Evolutionary conservation across 2,797 vertebrate genomes (phyloP).

Genomic region (Ctenopoma kingsleyae): DNA sequence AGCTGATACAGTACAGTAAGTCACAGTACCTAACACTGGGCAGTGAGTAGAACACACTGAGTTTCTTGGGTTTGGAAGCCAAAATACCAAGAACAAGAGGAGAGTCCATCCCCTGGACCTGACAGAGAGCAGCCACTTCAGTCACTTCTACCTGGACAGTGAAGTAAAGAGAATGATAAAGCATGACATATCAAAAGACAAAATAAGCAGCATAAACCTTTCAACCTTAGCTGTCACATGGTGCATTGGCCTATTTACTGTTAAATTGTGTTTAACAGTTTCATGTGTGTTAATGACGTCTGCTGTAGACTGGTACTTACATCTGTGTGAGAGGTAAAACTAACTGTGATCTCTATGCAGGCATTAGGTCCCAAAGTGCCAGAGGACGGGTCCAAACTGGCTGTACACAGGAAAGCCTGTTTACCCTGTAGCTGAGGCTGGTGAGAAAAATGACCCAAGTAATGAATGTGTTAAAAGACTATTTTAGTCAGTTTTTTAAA

Average conservation of each 20-base stretch:
- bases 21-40: slow-evolving; percentile 63
- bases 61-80: slow-evolving; percentile 81
- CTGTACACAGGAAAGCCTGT: slow-evolving; percentile 83
- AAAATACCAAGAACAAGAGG: slow-evolving; percentile 87
- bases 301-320: slow-evolving; percentile 72
- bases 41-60: slow-evolving; percentile 85
- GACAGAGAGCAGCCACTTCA: slow-evolving; percentile 85
- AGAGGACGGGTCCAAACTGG: slow-evolving; percentile 78
- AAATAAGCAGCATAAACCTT: background rate
- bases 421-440: slow-evolving; percentile 81
- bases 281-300: background rate
- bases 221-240: background rate
- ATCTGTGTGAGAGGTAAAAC: slow-evolving; percentile 78
- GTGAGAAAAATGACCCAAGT: background rate
- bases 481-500: background rate
- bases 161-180: background rate
- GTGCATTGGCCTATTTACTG: background rate
- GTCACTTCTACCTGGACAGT: slow-evolving; percentile 85
- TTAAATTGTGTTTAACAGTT: background rate
- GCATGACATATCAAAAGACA: background rate
- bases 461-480: background rate
- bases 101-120: slow-evolving; percentile 87
- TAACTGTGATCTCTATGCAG: slow-evolving; percentile 83
- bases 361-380: slow-evolving; percentile 88
- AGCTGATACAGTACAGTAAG: background rate